These are phyloP conservation scores for Xanthorhoe spadicearia DNA, from an alignment of 2,888 invertebrate genomes.

Conservation along the genomic window DNA sequence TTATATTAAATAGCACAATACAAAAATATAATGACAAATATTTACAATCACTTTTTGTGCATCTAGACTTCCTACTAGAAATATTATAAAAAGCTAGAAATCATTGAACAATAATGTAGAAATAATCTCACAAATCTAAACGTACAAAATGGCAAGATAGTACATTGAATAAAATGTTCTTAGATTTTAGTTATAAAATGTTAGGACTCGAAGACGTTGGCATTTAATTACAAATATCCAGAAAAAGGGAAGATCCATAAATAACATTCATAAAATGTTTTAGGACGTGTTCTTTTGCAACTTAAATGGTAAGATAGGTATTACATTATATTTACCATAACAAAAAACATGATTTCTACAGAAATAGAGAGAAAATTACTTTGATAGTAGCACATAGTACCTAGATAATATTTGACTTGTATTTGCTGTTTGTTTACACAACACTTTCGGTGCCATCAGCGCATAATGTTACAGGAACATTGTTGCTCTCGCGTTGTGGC, in stretches of 20 bases:
- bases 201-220: neutral
- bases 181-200: neutral
- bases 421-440: too few relatives aligned
- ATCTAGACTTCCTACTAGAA: conserved; percentile 43
- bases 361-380: too few relatives aligned
- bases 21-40: conserved; percentile 61
- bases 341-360: too few relatives aligned
- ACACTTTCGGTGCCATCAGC: too few relatives aligned
- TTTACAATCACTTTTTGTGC: conserved; percentile 59
- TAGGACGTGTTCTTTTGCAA: neutral
- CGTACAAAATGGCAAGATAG: conserved; percentile 33
- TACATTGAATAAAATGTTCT: neutral
- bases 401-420: too few relatives aligned
- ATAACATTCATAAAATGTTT: neutral
- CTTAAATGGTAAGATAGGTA: too few relatives aligned
- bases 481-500: too few relatives aligned
- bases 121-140: conserved; percentile 9
- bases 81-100: conserved; percentile 35
- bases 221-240: neutral
- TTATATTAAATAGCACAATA: conserved; percentile 47
- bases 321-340: too few relatives aligned
- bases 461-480: too few relatives aligned
- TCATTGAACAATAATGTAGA: conserved; percentile 18
- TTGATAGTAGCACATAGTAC: too few relatives aligned
- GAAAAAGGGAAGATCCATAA: neutral